Base-by-base conservation (phyloP, 2,888 invertebrate species). In the Pomacea canaliculata region DNA sequence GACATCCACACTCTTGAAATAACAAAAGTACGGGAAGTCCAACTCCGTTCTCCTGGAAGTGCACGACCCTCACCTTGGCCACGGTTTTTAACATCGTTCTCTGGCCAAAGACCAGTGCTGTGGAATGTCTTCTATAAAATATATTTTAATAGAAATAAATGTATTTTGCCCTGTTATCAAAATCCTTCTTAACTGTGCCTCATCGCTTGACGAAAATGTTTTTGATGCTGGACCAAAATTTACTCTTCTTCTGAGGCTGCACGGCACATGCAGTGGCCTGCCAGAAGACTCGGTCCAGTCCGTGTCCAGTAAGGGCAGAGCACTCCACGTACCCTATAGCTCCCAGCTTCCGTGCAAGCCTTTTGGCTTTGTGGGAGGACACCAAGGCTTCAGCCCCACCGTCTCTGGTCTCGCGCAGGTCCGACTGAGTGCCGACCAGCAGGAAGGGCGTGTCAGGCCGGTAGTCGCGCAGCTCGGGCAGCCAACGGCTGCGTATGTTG, bases 351-450 rank as follows among this genome's bases (percentile, higher is more conserved):
- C 76, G 65, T 7, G 84, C 78, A 65, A 82, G 67, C 73, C 80
- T 81, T 60, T 78, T 79, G 8, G 77, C 83, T 59, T 81, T 77
- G 9, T 73, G 71, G 23, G 63, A 51, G 12, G 73, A 62, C 23
- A 69, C 70, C 19, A 37, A 46, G 72, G 16, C 12, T 16, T 62
- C n/a, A 19, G 75, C 19, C 8, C 66, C 60, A 7, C 19, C 19
- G 5, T 49, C 48, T 23, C 49, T 23, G 12, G 60, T 51, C 51
- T 77, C 83, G 23, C 88, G 79, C 37, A 86, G 77, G 70, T 88
- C 88, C 16, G 82, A 79, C 71, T 88, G 87, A 18, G 88, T 88
- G 9, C 88, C 88, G 1, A 88, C 87, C 0, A 88, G 79, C 70
- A 88, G 82, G 76, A 85, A 85, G 10, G 86, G 86, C 7, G 85